Conservation (phyloP, 2,888 invertebrate genomes). For the Arrhopalites spinosus region DNA sequence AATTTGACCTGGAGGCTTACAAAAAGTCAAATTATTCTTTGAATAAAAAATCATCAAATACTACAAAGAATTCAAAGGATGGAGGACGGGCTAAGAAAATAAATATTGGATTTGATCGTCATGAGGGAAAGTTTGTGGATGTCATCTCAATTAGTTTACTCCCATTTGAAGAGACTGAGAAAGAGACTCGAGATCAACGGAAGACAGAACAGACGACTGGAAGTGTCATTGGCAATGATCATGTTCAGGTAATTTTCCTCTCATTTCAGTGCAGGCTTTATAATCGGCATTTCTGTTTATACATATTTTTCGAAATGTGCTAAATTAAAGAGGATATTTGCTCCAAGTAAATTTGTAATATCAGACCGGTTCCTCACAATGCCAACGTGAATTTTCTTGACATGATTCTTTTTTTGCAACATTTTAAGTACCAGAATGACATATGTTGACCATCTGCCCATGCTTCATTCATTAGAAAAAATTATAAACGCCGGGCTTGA, state of each 20-base stretch:
- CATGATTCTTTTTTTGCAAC: no score
- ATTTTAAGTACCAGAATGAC: no score
- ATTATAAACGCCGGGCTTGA: no score
- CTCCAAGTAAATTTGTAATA: no score
- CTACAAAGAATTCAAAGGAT: not conserved
- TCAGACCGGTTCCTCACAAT: no score
- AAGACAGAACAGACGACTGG: not conserved
- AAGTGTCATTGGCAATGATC: not conserved
- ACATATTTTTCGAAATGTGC: no score
- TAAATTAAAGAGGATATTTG: no score
- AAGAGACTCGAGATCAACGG: not conserved
- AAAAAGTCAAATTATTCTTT: not conserved
- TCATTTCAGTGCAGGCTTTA: no score
- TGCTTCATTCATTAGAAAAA: no score
- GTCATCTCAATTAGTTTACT: conserved; percentile 15
- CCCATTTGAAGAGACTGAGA: not conserved
- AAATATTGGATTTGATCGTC: conserved; percentile 27
- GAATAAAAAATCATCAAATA: not conserved
- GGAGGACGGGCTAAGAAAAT: conserved; percentile 13
- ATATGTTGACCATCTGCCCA: no score
- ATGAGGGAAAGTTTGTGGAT: conserved; percentile 10
- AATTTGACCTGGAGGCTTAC: not conserved
- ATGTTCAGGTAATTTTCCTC: conserved; percentile 32
- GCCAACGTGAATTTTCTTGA: no score
- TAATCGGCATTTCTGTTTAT: no score